These are phyloP conservation scores for Hydropotes inermis DNA, from an alignment of 2,113 vertebrate species.

Conservation along the genomic window DNA sequence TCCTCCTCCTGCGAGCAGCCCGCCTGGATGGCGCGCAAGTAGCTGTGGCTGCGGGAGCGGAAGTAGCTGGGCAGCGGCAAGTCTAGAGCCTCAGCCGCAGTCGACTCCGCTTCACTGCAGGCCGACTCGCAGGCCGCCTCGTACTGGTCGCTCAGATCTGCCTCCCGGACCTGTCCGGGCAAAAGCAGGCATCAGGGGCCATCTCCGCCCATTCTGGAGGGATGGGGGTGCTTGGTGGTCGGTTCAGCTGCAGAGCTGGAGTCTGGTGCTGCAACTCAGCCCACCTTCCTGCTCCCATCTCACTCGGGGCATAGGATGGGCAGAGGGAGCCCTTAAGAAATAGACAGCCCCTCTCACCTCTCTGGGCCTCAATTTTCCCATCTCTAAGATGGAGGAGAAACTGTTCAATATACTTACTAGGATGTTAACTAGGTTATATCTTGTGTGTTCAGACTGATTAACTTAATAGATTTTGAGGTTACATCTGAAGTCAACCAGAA, in stretches of 20 bases:
- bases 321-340: background rate
- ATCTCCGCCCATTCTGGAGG: background rate
- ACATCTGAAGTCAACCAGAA: background rate
- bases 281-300: background rate
- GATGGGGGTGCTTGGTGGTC: background rate
- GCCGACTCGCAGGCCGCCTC: slow-evolving; percentile 91
- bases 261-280: background rate
- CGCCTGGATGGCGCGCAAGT: slow-evolving; percentile 98
- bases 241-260: background rate
- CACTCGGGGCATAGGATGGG: background rate
- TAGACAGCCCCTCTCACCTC: background rate
- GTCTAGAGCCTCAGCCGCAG: slow-evolving; percentile 90
- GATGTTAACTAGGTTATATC: background rate
- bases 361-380: background rate
- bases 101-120: slow-evolving; percentile 92
- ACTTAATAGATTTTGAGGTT: background rate
- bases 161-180: slow-evolving; percentile 86
- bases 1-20: slow-evolving; percentile 99
- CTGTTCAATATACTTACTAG: background rate
- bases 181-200: slow-evolving; percentile 54
- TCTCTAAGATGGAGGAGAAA: background rate
- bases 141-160: slow-evolving; percentile 91
- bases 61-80: slow-evolving; percentile 96
- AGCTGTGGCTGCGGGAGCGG: slow-evolving; percentile 98
- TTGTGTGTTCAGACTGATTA: background rate